Percentiles rank a stretch among this genome's conserved stretches.
phyloP scores from a whole-genome alignment of 1,140 invertebrate species.

The Drosophila navojoa region DNA sequence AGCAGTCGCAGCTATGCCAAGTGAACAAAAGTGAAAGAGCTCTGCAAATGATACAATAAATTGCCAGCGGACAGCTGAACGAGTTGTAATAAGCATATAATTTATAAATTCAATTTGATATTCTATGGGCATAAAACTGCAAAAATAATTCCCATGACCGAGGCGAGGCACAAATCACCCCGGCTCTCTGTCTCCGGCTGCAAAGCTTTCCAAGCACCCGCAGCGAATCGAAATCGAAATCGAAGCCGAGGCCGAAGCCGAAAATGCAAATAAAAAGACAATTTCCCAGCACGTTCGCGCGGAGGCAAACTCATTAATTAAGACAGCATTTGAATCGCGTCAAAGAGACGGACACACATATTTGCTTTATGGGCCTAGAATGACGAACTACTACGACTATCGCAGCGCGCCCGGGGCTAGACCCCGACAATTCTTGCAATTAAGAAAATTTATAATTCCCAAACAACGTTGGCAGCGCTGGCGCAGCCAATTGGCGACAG shows the following conservation, averaged over 20 bases:
- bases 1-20: no score
- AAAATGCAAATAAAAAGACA: constrained; percentile 66
- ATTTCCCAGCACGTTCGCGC: constrained; percentile 74
- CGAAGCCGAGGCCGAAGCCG: constrained; percentile 42
- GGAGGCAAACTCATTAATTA: constrained; percentile 71
- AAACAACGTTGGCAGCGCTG: constrained; percentile 43
- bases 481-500: constrained; percentile 57
- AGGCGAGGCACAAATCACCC: constrained; percentile 56
- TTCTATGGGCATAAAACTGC: constrained; percentile 68
- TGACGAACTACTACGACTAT: constrained; percentile 24
- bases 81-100: constrained; percentile 74
- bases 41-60: neutral
- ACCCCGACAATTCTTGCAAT: constrained; percentile 52
- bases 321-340: constrained; percentile 25
- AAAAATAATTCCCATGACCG: constrained; percentile 76
- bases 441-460: constrained; percentile 62
- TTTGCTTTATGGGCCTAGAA: constrained; percentile 54
- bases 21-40: no score
- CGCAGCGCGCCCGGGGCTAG: neutral
- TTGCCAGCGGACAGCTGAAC: constrained; percentile 33
- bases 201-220: constrained; percentile 11
- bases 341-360: constrained; percentile 34
- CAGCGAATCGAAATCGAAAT: constrained; percentile 4
- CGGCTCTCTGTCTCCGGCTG: neutral
- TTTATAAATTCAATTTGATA: constrained; percentile 75